Percentiles rank a stretch among this genome's conserved stretches.
phyloP scores from a whole-genome alignment of 2,888 invertebrate species.

The Hyposoter dolosus region DNA sequence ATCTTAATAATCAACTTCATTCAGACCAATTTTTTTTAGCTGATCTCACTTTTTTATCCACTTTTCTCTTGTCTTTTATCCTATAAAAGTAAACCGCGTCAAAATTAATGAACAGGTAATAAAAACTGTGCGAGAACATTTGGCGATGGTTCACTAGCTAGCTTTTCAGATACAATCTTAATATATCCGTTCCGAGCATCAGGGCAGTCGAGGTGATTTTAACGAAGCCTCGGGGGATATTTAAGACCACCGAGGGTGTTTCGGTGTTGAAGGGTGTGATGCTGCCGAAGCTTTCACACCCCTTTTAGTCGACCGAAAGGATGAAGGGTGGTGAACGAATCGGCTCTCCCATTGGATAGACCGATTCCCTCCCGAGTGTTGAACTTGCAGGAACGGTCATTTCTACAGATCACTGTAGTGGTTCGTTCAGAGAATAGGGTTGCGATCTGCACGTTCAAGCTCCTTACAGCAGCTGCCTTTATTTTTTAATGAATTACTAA shows the following conservation, averaged over 20 bases:
- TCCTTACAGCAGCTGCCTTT: slow-evolving; percentile 49
- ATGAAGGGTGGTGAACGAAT: slow-evolving; percentile 64
- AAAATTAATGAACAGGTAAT: slow-evolving; percentile 53
- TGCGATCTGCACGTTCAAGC: slow-evolving; percentile 54
- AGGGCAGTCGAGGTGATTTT: slow-evolving; percentile 73
- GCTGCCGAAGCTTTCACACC: slow-evolving; percentile 67
- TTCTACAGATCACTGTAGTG: slow-evolving; percentile 61
- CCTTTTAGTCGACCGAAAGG: slow-evolving; percentile 71
- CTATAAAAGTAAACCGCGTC: background rate
- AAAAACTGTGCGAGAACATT: slow-evolving; percentile 49
- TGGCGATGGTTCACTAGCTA: slow-evolving; percentile 42
- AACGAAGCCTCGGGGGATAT: slow-evolving; percentile 80
- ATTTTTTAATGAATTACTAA: slow-evolving; percentile 81
- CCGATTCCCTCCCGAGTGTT: slow-evolving; percentile 41
- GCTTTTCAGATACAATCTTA: slow-evolving; percentile 61
- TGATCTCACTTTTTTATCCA: background rate
- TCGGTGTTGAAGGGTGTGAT: slow-evolving; percentile 64
- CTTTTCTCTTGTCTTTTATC: background rate
- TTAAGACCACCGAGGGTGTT: slow-evolving; percentile 71
- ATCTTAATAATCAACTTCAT: background rate
- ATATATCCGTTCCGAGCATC: slow-evolving; percentile 63
- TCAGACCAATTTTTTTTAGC: background rate
- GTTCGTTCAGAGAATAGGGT: slow-evolving; percentile 75
- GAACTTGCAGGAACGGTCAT: slow-evolving; percentile 41
- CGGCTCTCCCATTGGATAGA: slow-evolving; percentile 59